Evolutionary conservation across 1,140 invertebrate species (phyloP), one percentile per base, ranked within the genome.

Genomic region (Akabosia matsudoensis): DNA sequence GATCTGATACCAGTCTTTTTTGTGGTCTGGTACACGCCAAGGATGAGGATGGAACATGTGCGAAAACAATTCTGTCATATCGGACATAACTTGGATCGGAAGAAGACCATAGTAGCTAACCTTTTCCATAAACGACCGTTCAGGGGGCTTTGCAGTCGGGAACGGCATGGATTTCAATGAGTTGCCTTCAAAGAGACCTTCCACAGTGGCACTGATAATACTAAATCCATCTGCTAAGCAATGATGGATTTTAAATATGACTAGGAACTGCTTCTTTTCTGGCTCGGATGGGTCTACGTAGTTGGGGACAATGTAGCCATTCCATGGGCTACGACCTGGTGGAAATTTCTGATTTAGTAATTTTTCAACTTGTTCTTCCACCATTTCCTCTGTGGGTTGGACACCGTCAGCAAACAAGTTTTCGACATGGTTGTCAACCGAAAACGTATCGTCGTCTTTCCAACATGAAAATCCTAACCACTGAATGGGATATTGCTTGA

Each of bases 381-480:
- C 7, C 31, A 30, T 10, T 22, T 3, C 37, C 18, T 45, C 37
- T 1, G 24, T 67, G 26, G 13, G 22, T 30, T 30, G 1, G 7
- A 3, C 28, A 10, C 13, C 22, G n/a, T n/a, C n/a, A n/a, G n/a
- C n/a, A n/a, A n/a, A n/a, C 7, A 16, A 13, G 2, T 13, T 30
- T 67, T 7, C 7, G 24, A 67, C 26, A 72, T 72, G 70, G 33
- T 37, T 37, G 10, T 72, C 33, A 10, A 72, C 7, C 1, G 7
- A 3, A 45, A 72, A 72, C 18, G 37, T 45, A 26, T 72, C 22
- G 10, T 33, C 70, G 2, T 28, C 2, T 28, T 72, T 72, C 70
- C 70, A 72, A 22, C 34, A 72, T 7, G 26, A 14, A 28, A 45
- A 72, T 33, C 70, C 70, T 26, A 51, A 13, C 70, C 70, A 72